A percentile compares a stretch with the other conserved stretches of the same genome.
These are phyloP conservation scores for Acleris literana DNA, from an alignment of 2,888 invertebrate species.

Conservation along the genomic window DNA sequence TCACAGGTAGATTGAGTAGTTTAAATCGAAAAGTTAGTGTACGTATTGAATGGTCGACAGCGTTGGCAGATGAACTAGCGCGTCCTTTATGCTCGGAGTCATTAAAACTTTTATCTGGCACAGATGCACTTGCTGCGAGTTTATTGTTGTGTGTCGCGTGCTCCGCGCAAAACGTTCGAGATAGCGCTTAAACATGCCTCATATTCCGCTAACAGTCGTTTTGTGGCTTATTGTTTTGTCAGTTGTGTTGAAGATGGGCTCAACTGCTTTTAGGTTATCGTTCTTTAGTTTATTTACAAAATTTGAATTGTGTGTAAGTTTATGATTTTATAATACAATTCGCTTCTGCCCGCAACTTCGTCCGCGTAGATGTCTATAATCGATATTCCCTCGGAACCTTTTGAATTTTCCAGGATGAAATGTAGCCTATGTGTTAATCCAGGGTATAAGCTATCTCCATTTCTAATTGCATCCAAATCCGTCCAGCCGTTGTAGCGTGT, in stretches of 20 bases:
- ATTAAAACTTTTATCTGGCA: slow-evolving; percentile 71
- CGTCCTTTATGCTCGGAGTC: slow-evolving; percentile 61
- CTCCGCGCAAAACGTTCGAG: slow-evolving; percentile 56
- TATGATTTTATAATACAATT: no score
- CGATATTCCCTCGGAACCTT: no score
- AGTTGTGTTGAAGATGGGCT: slow-evolving; percentile 2
- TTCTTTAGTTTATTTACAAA: not conserved
- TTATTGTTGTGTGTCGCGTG: slow-evolving; percentile 61
- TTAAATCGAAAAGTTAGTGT: slow-evolving; percentile 23
- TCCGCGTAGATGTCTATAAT: no score
- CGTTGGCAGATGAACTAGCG: slow-evolving; percentile 46
- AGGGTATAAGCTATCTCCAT: no score
- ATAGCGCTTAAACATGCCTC: slow-evolving; percentile 53
- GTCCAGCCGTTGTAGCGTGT: no score
- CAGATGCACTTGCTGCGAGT: slow-evolving; percentile 60
- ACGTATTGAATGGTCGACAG: slow-evolving; percentile 19
- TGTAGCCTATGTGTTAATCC: no score
- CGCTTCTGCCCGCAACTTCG: no score
- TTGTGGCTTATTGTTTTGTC: slow-evolving; percentile 24
- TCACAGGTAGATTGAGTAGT: slow-evolving; percentile 26
- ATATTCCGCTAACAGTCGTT: slow-evolving; percentile 45
- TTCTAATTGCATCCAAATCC: no score
- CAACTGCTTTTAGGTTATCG: not conserved
- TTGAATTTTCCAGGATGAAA: no score
- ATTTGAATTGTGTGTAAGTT: not conserved